A percentile compares a stretch with the other conserved stretches of the same genome.
phyloP scores from a whole-genome alignment of 2,113 vertebrate species.

The Atlantisia rogersi region DNA sequence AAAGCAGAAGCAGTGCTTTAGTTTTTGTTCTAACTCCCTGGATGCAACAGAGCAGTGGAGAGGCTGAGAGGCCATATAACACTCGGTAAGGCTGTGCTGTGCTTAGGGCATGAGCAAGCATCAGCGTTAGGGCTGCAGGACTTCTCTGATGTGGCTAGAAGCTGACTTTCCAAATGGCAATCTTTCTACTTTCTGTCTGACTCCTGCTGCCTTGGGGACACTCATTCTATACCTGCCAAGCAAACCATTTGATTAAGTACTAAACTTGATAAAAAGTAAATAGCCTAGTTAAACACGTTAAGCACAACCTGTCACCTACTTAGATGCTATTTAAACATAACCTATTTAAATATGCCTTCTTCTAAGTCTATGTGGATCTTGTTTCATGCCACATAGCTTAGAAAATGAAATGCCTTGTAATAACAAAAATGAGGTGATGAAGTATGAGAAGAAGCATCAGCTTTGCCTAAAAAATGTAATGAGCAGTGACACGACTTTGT shows the following conservation, averaged over 20 bases:
- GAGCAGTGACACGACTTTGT: background rate
- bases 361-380: background rate
- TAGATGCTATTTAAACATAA: conserved; percentile 12
- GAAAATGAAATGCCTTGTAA: background rate
- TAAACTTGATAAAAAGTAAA: conserved; percentile 28
- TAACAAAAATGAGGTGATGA: background rate
- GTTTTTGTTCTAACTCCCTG: background rate
- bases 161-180: background rate
- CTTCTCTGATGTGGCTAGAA: background rate
- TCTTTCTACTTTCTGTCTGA: background rate
- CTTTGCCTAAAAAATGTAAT: background rate
- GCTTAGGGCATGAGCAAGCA: background rate
- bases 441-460: background rate
- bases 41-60: background rate
- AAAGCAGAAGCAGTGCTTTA: background rate
- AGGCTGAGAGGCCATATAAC: background rate
- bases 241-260: conserved; percentile 8
- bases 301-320: conserved; percentile 24
- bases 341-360: background rate
- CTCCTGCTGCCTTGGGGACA: background rate
- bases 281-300: conserved; percentile 39
- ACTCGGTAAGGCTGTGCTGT: fast-evolving
- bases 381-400: background rate
- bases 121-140: background rate
- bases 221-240: background rate